A percentile compares a stretch with the other conserved stretches of the same genome.
phyloP scores from a whole-genome alignment of 2,888 invertebrate species.

The Galerucella nymphaeae region DNA sequence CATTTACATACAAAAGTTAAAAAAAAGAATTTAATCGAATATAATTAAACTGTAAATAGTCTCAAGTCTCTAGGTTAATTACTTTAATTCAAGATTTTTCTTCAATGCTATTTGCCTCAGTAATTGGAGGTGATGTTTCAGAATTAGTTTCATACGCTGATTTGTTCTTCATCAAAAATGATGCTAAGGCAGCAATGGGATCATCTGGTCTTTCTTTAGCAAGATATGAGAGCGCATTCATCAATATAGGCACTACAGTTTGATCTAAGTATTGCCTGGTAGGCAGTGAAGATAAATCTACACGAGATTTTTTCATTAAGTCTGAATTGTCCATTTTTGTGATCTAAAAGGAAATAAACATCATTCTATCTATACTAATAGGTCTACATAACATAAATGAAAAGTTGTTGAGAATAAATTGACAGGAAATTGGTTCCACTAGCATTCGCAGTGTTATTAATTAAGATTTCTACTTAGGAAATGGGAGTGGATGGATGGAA shows the following conservation, averaged over 20 bases:
- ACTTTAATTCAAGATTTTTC: constrained; percentile 31
- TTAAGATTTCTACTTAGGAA: no score
- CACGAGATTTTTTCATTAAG: constrained; percentile 79
- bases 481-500: no score
- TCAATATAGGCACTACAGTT: constrained; percentile 95
- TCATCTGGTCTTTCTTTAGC: constrained; percentile 96
- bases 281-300: constrained; percentile 89
- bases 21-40: constrained; percentile 19
- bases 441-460: no score
- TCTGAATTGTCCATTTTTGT: constrained; percentile 74
- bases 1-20: no score
- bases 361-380: background rate
- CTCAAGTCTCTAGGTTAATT: constrained; percentile 23
- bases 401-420: no score
- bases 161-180: constrained; percentile 93
- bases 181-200: constrained; percentile 93
- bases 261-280: constrained; percentile 98
- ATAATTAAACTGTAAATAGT: constrained; percentile 29
- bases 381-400: no score
- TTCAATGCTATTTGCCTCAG: constrained; percentile 27
- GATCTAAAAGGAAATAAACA: constrained; percentile 39
- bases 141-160: constrained; percentile 75
- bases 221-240: constrained; percentile 92
- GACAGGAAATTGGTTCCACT: no score
- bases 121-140: constrained; percentile 59